A percentile compares a stretch with the other conserved stretches of the same genome.
Evolutionary conservation across 2,888 invertebrate genomes (phyloP).

Genomic region (Mechanitis mazaeus): DNA sequence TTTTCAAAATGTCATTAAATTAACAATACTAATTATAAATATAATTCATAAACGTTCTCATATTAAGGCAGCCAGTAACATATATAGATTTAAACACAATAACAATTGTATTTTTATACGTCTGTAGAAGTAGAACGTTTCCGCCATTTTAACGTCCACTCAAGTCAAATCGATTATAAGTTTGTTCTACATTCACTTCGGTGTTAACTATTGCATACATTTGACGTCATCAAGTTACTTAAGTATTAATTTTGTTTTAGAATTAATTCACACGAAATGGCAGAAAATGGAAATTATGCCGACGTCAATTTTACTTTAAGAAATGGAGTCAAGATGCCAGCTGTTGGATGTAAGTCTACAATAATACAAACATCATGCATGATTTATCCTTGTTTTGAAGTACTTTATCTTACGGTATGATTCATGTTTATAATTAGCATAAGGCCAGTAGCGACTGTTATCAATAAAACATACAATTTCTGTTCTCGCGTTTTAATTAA

Average conservation of each 20-base stretch:
- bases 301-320: constrained; percentile 21
- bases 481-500: not conserved
- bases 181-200: constrained; percentile 14
- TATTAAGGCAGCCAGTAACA: too few species aligned
- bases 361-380: not conserved
- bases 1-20: too few species aligned
- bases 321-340: constrained; percentile 27
- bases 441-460: not conserved
- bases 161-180: constrained; percentile 12
- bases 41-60: too few species aligned
- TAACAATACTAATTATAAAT: too few species aligned
- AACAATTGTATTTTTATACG: too few species aligned
- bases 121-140: not conserved
- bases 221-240: constrained; percentile 14
- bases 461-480: not conserved
- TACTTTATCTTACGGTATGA: not conserved
- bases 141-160: constrained; percentile 14
- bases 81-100: too few species aligned
- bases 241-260: constrained; percentile 6
- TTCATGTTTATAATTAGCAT: constrained; percentile 28
- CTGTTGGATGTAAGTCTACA: constrained; percentile 24
- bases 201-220: constrained; percentile 9
- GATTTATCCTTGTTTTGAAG: constrained; percentile 2
- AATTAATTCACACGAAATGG: constrained; percentile 13
- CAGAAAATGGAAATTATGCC: constrained; percentile 17